Conservation (phyloP, 2,888 invertebrate genomes). For the Trachelus troglodyta region DNA sequence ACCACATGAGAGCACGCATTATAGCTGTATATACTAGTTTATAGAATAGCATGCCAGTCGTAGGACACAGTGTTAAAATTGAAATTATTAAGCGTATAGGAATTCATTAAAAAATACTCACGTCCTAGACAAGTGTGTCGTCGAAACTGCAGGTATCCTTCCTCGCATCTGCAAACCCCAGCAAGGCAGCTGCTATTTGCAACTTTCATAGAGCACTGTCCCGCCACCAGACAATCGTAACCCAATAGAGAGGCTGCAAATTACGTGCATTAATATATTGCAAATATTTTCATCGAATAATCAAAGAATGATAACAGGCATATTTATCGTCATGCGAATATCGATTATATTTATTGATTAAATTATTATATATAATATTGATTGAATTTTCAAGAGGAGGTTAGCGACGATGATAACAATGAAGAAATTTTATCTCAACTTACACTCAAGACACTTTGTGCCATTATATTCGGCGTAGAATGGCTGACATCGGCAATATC, state of each 20-base stretch:
- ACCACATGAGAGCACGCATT: background rate
- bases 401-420: constrained; percentile 1
- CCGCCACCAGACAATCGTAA: constrained; percentile 83
- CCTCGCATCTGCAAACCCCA: constrained; percentile 85
- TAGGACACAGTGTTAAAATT: background rate
- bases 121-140: constrained; percentile 91
- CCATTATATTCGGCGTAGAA: constrained; percentile 84
- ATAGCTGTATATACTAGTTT: background rate
- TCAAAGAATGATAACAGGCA: background rate
- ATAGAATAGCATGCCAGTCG: background rate
- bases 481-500: constrained; percentile 84
- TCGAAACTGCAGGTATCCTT: constrained; percentile 87
- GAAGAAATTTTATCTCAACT: constrained; percentile 47
- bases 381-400: background rate
- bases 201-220: constrained; percentile 89
- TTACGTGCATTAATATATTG: constrained; percentile 11
- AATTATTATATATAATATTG: background rate
- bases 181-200: constrained; percentile 88
- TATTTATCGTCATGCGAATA: background rate
- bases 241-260: constrained; percentile 84
- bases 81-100: background rate
- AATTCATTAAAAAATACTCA: constrained; percentile 70
- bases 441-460: constrained; percentile 86
- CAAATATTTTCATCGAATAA: background rate
- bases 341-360: constrained; percentile 3